Percentiles rank a stretch among this genome's conserved stretches.
phyloP scores from a whole-genome alignment of 2,797 vertebrate genomes.

The Scleropages formosus region DNA sequence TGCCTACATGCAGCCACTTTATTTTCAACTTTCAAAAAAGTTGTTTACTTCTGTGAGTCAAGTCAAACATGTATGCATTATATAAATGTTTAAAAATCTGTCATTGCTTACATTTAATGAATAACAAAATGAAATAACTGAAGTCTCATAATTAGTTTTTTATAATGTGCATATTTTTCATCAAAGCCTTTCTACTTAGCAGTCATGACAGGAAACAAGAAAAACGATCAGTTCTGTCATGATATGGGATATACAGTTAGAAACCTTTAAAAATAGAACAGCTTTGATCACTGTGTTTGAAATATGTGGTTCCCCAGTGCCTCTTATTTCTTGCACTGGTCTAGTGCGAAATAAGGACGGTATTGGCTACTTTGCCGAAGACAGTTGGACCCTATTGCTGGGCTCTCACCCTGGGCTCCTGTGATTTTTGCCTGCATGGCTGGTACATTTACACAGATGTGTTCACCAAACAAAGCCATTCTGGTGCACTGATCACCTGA shows the following conservation, averaged over 20 bases:
- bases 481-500: neutral
- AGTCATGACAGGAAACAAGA: neutral
- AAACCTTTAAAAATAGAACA: constrained; percentile 10
- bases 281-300: neutral
- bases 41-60: too few relatives aligned
- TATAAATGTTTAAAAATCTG: too few relatives aligned
- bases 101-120: too few relatives aligned
- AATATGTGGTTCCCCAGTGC: neutral
- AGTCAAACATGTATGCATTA: too few relatives aligned
- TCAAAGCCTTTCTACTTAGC: too few relatives aligned
- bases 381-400: neutral
- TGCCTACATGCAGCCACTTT: too few relatives aligned
- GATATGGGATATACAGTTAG: neutral
- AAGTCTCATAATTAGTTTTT: too few relatives aligned
- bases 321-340: neutral
- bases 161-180: too few relatives aligned
- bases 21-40: too few relatives aligned
- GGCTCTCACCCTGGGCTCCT: neutral
- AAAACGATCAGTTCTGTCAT: neutral
- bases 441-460: neutral
- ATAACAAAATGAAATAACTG: too few relatives aligned
- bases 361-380: constrained; percentile 6
- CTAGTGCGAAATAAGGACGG: neutral
- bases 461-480: neutral
- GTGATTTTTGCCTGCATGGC: neutral